Percentiles rank a stretch among this genome's conserved stretches.
These are phyloP conservation scores for Lutraria rhynchaena DNA, from an alignment of 1,140 invertebrate species.

Conservation along the genomic window DNA sequence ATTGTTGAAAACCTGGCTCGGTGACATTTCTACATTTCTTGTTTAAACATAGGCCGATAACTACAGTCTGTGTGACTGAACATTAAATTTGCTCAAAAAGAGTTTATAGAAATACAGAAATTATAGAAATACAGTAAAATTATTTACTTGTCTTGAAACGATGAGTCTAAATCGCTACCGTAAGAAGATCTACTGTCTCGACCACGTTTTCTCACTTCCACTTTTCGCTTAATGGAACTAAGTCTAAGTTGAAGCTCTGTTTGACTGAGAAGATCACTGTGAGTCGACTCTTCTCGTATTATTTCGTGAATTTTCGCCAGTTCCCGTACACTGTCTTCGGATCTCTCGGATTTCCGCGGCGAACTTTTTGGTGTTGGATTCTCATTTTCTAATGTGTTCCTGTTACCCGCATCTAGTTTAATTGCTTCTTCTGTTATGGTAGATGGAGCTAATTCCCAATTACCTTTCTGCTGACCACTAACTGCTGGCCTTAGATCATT, in stretches of 20 bases:
- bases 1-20: too few species aligned
- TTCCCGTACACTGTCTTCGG: background rate
- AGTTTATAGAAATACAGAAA: too few species aligned
- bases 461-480: background rate
- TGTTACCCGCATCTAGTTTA: background rate
- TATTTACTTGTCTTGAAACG: constrained; percentile 37
- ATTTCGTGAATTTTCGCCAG: constrained; percentile 44
- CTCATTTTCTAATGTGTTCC: constrained; percentile 20
- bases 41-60: too few species aligned
- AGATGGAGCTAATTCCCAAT: constrained; percentile 35
- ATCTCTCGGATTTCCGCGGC: background rate
- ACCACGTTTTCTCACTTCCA: constrained; percentile 51
- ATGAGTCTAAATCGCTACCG: constrained; percentile 47
- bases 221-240: constrained; percentile 53
- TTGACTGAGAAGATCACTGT: constrained; percentile 32
- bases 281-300: constrained; percentile 37
- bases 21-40: too few species aligned
- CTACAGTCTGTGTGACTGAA: too few species aligned
- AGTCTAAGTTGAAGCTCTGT: constrained; percentile 36
- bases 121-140: background rate
- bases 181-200: constrained; percentile 49
- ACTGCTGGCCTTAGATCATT: background rate
- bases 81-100: too few species aligned
- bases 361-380: constrained; percentile 21
- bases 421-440: constrained; percentile 39